phyloP scores from a whole-genome alignment of 2,797 vertebrate species.

The Spinibarbus caldwelli region DNA sequence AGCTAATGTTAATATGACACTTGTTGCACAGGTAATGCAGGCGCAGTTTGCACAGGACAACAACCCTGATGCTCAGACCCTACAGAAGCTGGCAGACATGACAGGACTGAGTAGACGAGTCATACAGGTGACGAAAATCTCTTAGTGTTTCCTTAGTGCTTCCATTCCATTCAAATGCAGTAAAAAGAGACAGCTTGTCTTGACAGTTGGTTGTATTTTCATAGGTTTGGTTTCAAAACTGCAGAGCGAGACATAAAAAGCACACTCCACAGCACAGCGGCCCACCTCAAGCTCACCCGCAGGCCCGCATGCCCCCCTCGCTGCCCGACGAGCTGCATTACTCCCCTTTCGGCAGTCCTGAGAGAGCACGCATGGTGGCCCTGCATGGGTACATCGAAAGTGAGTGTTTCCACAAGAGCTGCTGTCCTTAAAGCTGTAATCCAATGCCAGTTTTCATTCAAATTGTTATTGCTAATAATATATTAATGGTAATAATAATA shows the following conservation, averaged over 20 bases:
- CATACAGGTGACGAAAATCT: constrained; percentile 87
- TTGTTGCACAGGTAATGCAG: constrained; percentile 90
- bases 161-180: neutral
- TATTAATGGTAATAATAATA: neutral
- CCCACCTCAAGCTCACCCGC: constrained; percentile 89
- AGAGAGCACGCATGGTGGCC: constrained; percentile 97
- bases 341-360: constrained; percentile 94
- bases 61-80: constrained; percentile 96
- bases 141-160: neutral
- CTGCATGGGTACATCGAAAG: constrained; percentile 99
- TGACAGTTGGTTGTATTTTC: constrained; percentile 70
- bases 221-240: constrained; percentile 99
- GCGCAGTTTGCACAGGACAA: constrained; percentile 99
- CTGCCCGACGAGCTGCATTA: constrained; percentile 97
- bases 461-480: neutral
- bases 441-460: neutral
- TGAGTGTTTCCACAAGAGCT: constrained; percentile 73
- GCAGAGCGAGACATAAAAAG: constrained; percentile 99
- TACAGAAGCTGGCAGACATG: constrained; percentile 98
- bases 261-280: constrained; percentile 96
- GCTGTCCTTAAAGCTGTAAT: neutral
- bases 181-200: constrained; percentile 55
- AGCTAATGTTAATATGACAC: neutral
- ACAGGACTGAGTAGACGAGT: constrained; percentile 96
- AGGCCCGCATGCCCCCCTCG: constrained; percentile 91